These are phyloP conservation scores for Macroramphosus scolopax DNA, from an alignment of 2,797 vertebrate species.

Conservation along the genomic window DNA sequence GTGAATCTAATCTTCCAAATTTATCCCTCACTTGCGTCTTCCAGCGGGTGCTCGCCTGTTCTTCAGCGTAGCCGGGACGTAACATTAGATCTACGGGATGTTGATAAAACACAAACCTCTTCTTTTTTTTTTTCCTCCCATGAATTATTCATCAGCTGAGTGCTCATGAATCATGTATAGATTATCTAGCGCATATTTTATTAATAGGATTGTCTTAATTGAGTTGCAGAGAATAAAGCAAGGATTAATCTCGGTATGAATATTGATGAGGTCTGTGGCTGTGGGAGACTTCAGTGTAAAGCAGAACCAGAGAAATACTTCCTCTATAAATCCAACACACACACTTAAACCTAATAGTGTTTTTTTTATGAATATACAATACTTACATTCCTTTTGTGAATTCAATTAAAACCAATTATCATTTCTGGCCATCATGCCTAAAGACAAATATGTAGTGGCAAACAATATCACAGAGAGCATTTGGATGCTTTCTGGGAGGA, in stretches of 20 bases:
- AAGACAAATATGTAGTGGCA: constrained; percentile 19
- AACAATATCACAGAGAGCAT: constrained; percentile 20
- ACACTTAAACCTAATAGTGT: constrained; percentile 35
- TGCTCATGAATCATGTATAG: constrained; percentile 79
- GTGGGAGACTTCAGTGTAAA: constrained; percentile 39
- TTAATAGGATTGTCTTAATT: constrained; percentile 82
- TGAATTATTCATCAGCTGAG: constrained; percentile 74
- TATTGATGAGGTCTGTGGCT: constrained; percentile 68
- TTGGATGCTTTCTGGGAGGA: constrained; percentile 14
- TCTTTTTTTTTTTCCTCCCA: too few species aligned
- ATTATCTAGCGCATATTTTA: constrained; percentile 80
- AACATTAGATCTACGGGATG: constrained; percentile 59
- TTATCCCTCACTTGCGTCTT: constrained; percentile 4
- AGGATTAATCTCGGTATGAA: constrained; percentile 75
- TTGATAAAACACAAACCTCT: constrained; percentile 68
- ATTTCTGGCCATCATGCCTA: constrained; percentile 12
- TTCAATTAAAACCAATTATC: constrained; percentile 50
- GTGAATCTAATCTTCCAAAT: constrained; percentile 34
- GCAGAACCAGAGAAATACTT: constrained; percentile 47
- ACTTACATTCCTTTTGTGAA: constrained; percentile 24
- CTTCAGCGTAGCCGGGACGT: constrained; percentile 32
- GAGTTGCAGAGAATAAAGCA: constrained; percentile 75
- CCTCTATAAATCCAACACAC: constrained; percentile 40
- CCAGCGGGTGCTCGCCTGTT: constrained; percentile 14
- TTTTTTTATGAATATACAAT: constrained; percentile 33